A percentile compares a stretch with the other conserved stretches of the same genome.
Evolutionary conservation across 2,888 invertebrate species (phyloP).

Genomic region (Leptinotarsa juncta): DNA sequence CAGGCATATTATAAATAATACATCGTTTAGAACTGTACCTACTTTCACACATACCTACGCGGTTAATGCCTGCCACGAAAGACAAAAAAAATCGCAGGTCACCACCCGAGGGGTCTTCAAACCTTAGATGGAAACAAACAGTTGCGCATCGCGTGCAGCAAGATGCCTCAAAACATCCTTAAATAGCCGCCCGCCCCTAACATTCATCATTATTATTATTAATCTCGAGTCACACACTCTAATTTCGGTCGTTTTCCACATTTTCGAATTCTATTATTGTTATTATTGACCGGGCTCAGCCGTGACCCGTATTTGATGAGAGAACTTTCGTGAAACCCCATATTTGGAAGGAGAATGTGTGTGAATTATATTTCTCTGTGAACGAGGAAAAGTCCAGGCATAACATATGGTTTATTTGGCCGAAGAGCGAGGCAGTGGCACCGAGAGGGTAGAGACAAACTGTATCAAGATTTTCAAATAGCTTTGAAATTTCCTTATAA

Average conservation of each 20-base stretch:
- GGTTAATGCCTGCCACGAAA: slow-evolving; percentile 3
- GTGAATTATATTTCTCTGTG: slow-evolving; percentile 39
- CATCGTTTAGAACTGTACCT: not conserved
- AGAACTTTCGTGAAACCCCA: slow-evolving; percentile 32
- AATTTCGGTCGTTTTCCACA: slow-evolving; percentile 43
- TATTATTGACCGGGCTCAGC: slow-evolving; percentile 35
- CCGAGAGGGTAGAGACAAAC: not conserved
- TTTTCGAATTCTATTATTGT: slow-evolving; percentile 44
- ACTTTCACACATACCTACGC: slow-evolving; percentile 5
- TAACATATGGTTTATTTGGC: slow-evolving; percentile 44
- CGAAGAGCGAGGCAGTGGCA: not conserved
- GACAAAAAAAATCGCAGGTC: slow-evolving; percentile 12
- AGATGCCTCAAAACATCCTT: slow-evolving; percentile 40
- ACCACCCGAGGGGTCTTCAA: slow-evolving; percentile 17
- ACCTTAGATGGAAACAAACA: slow-evolving; percentile 41
- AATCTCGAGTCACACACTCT: slow-evolving; percentile 40
- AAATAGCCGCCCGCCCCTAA: slow-evolving; percentile 44
- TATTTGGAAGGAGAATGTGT: slow-evolving; percentile 29
- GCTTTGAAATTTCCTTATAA: no score
- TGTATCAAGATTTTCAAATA: no score
- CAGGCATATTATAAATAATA: not conserved
- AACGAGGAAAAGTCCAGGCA: slow-evolving; percentile 32
- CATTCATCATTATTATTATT: slow-evolving; percentile 47
- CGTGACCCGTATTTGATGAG: slow-evolving; percentile 44
- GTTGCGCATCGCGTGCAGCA: slow-evolving; percentile 46